These are phyloP conservation scores for Diarsia dahlii DNA, from an alignment of 2,888 invertebrate species.

Conservation along the genomic window DNA sequence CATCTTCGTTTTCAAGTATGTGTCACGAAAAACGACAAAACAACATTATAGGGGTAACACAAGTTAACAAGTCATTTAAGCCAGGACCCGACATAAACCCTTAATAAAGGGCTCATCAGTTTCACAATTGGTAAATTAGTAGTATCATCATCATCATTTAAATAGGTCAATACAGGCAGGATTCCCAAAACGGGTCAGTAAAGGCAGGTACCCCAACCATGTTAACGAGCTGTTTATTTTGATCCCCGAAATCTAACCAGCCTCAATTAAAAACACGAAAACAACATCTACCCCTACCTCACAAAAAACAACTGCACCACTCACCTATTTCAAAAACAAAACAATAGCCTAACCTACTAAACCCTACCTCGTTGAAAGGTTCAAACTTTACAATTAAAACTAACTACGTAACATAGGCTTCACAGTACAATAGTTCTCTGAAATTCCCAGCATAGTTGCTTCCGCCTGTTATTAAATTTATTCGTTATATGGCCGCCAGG, in stretches of 20 bases:
- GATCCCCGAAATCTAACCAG: background rate
- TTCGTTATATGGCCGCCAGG: conserved; percentile 75
- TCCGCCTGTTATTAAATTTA: conserved; percentile 67
- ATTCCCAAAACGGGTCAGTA: background rate
- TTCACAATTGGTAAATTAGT: background rate
- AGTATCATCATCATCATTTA: background rate
- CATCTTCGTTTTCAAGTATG: background rate
- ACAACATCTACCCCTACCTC: no score
- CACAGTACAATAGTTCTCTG: conserved; percentile 71
- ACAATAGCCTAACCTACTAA: conserved; percentile 57
- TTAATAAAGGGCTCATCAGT: background rate
- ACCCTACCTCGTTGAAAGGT: conserved; percentile 39
- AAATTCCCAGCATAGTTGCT: conserved; percentile 77
- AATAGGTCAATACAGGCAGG: background rate
- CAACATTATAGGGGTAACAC: background rate
- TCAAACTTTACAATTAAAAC: conserved; percentile 69
- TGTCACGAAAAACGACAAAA: background rate
- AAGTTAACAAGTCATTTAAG: background rate
- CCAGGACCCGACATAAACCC: background rate
- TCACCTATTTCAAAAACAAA: conserved; percentile 28
- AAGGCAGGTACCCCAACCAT: background rate
- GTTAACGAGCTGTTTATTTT: background rate
- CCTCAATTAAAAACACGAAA: background rate
- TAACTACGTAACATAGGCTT: conserved; percentile 56
- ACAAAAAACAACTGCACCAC: conserved; percentile 21